These are phyloP conservation scores for Glyphotaelius pellucidus DNA, from an alignment of 2,888 invertebrate genomes.

Conservation along the genomic window DNA sequence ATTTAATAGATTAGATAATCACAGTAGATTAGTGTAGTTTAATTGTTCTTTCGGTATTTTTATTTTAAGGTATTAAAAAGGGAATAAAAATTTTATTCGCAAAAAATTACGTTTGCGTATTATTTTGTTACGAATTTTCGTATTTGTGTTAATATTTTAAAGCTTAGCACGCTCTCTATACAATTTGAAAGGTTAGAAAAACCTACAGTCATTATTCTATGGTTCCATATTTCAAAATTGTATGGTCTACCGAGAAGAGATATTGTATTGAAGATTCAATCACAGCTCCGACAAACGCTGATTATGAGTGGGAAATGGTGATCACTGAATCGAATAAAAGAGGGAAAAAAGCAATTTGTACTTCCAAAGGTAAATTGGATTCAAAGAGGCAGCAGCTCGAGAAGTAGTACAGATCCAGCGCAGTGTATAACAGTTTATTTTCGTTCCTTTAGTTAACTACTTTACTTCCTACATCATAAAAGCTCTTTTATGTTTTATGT, in stretches of 20 bases:
- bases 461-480: not conserved
- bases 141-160: not conserved
- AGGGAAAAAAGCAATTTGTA: conserved; percentile 57
- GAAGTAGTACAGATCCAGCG: not conserved
- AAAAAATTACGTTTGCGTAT: not conserved
- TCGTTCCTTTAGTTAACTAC: not conserved
- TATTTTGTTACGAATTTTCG: not conserved
- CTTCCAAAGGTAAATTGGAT: conserved; percentile 53
- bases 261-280: conserved; percentile 50
- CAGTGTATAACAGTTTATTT: not conserved
- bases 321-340: conserved; percentile 55
- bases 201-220: not conserved
- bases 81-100: not conserved
- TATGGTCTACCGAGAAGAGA: not conserved
- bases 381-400: not conserved
- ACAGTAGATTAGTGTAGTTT: no score
- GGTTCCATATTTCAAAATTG: not conserved
- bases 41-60: no score
- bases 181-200: not conserved
- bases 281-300: conserved; percentile 57
- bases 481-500: not conserved
- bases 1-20: no score
- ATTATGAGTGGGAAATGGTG: conserved; percentile 57
- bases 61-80: no score
- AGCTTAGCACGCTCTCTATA: not conserved